Evolutionary conservation across 2,797 vertebrate species (phyloP).

Genomic region (Brachyalestes nurse): DNA sequence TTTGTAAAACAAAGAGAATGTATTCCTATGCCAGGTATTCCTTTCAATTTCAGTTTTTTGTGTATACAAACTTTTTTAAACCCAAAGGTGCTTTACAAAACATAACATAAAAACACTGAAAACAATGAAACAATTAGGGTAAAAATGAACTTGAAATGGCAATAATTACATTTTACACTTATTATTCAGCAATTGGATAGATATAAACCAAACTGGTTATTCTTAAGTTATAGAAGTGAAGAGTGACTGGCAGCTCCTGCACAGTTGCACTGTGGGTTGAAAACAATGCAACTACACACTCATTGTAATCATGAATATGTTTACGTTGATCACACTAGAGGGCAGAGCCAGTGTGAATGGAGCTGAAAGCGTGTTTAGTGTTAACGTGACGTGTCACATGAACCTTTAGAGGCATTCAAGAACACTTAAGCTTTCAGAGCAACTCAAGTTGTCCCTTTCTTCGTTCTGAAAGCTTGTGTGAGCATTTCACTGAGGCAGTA

Average conservation of each 20-base stretch:
- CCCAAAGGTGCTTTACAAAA: neutral
- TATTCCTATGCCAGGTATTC: neutral
- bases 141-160: no score
- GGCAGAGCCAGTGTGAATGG: neutral
- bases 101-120: neutral
- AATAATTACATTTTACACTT: neutral
- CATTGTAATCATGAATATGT: neutral
- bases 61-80: neutral
- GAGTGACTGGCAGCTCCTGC: neutral
- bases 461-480: constrained; percentile 22
- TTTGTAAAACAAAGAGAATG: neutral
- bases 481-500: constrained; percentile 1
- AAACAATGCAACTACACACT: neutral
- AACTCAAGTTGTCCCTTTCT: neutral
- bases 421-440: constrained; percentile 7
- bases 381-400: neutral
- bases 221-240: neutral
- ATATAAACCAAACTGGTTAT: neutral
- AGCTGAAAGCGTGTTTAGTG: neutral
- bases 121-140: neutral
- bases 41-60: neutral
- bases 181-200: neutral
- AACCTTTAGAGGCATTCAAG: neutral
- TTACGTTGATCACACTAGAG: neutral
- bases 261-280: neutral